These are phyloP conservation scores for Dendropsophus ebraccatus DNA, from an alignment of 2,113 vertebrate species.

Conservation along the genomic window DNA sequence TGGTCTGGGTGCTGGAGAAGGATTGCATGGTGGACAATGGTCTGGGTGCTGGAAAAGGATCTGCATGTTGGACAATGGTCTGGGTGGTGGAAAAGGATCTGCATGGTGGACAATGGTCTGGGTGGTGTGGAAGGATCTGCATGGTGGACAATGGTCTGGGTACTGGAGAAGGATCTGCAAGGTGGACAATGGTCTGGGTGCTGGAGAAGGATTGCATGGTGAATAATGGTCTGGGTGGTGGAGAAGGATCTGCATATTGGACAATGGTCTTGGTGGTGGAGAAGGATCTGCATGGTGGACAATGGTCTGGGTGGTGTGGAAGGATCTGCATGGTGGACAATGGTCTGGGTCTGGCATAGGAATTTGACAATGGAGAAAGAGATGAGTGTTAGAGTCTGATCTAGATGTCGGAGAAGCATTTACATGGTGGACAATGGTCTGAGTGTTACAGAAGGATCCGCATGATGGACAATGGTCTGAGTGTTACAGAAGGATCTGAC, in stretches of 20 bases:
- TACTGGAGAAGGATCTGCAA: neutral
- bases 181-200: too few species aligned
- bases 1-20: too few species aligned
- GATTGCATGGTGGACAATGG: too few species aligned
- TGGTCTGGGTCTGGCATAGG: neutral
- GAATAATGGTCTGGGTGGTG: neutral
- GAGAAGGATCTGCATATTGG: neutral
- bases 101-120: neutral
- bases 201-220: too few species aligned
- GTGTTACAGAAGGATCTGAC: neutral
- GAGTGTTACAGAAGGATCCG: neutral
- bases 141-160: neutral
- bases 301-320: neutral
- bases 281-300: neutral
- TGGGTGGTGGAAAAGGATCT: neutral
- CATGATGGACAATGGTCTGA: neutral
- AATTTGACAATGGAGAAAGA: neutral
- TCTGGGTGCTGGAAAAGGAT: too few species aligned
- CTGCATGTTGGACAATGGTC: too few species aligned
- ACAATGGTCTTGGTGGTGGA: neutral
- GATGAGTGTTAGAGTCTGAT: neutral
- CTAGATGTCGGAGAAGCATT: neutral
- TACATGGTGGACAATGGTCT: neutral
- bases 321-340: neutral
- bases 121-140: too few species aligned